Evolutionary conservation across 1,140 invertebrate genomes (phyloP).

Genomic region (Cydia amplana): DNA sequence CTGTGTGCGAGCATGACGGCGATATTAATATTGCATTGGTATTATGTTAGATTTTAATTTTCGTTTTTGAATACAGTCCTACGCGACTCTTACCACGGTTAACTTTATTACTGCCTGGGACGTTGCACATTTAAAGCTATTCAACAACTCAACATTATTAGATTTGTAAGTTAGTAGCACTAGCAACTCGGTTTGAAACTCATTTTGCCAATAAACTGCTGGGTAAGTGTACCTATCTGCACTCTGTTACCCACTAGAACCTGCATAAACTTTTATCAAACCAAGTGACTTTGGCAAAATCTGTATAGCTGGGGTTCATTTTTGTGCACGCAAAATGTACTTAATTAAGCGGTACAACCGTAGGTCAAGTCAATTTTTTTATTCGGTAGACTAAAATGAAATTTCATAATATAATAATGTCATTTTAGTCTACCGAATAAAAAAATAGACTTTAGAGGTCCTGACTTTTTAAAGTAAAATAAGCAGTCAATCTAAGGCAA

Average conservation of each 20-base stretch:
- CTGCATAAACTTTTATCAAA: not conserved
- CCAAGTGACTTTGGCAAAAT: not conserved
- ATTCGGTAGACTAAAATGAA: too few species aligned
- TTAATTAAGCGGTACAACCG: not conserved
- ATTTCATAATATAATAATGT: too few species aligned
- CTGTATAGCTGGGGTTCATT: too few species aligned
- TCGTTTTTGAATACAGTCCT: not conserved
- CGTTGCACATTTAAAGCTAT: slow-evolving; percentile 22
- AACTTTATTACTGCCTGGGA: slow-evolving; percentile 9
- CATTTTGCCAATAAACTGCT: slow-evolving; percentile 10
- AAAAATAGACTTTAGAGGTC: too few species aligned
- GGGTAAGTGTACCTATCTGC: not conserved
- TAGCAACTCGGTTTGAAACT: slow-evolving; percentile 6
- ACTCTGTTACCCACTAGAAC: not conserved
- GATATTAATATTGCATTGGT: not conserved
- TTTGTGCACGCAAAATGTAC: too few species aligned
- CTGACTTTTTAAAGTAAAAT: too few species aligned
- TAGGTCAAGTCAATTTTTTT: too few species aligned
- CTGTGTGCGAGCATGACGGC: not conserved
- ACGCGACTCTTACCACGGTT: not conserved
- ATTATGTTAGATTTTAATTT: not conserved
- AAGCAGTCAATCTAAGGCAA: too few species aligned
- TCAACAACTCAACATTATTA: slow-evolving; percentile 8
- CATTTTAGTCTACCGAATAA: too few species aligned
- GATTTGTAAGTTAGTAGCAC: slow-evolving; percentile 21